Base-by-base conservation (phyloP, 2,888 invertebrate species). In the Eupithecia pulchellata region DNA sequence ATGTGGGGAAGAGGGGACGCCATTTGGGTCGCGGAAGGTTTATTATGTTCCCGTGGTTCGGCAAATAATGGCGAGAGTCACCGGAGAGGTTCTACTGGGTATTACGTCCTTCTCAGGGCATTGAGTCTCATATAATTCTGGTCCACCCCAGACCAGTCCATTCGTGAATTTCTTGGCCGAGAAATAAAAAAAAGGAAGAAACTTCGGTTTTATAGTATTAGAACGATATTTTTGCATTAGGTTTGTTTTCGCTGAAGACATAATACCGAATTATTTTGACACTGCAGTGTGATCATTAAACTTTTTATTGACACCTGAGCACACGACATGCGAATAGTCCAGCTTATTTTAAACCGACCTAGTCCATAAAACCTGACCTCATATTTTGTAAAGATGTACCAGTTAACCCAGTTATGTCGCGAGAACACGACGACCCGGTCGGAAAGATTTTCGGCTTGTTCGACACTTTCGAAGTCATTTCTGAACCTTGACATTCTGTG, bases 401-500 rank as follows among this genome's bases (percentile, higher is more conserved):
- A n/a, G 9, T 47, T 64, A 52, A 65, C 57, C 55, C 36, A 65
- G 57, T 65, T 57, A 34, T 13, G 65, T 55, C 27, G n/a, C 20
- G 27, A 52, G 25, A 36, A 64, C 27, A 29, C 17, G 8, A 42
- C 42, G n/a, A 42, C 0, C 42, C 42, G 30, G 6, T 32, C n/a
- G 17, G n/a, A 66, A 58, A 60, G 39, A 20, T 57, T 64, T 60
- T 64, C 60, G 36, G 8, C 36, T 57, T 70, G 60, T 67, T 20
- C 66, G 63, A n/a, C 34, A 72, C 60, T 72, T 69, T 69, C 66
- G 62, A 64, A 52, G 68, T 72, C 58, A 60, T 72, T 67, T 34
- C 66, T 20, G 66, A 64, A 61, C 72, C 72, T 72, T 72, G 72
- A 69, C 72, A 72, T 69, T 67, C 64, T 25, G 20, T 57, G 64